Evolutionary conservation across 2,888 invertebrate genomes (phyloP), one percentile per base, ranked within the genome.

Genomic region (Ctenicera cuprea): DNA sequence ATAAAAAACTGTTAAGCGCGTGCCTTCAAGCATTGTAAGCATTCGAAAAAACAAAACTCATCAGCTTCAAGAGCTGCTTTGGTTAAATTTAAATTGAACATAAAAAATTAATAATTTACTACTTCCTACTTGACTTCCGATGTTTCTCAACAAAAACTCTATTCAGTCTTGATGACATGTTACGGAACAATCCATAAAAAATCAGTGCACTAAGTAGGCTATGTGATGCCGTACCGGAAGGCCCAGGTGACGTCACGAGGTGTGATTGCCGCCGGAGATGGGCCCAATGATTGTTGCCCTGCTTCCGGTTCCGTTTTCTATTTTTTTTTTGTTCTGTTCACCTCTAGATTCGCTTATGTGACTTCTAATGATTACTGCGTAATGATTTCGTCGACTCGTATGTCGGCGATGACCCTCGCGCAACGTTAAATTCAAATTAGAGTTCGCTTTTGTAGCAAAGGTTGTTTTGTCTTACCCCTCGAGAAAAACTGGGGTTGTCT

Each of bases 181-280:
- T 57, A 57, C 57, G 54, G 30, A 54, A 54, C 54, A 54, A 54
- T 54, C 54, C 4, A 54, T 18, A 71, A 71, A 71, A 71, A 71
- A 71, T 62, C 69, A 62, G 41, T 54, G 41, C 37, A 70, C 52
- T 73, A 73, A 73, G 73, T 71, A 67, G 71, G 67, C 38, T 63
- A 5, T 26, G 66, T 38, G 52, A 69, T 72, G 61, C 33, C 62
- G 22, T 80, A 82, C 83, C 84, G 85, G 84, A 85, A 84, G 80
- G 79, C 71, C 76, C 75, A 75, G 79, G 80, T 82, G 82, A 83
- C 82, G 83, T 82, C 83, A 83, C 77, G 82, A 85, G 83, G 85
- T 83, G 85, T 82, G 83, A 85, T 84, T 84, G 82, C 80, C 80
- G 81, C 84, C 86, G 86, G 86, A 86, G 86, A 86, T 86, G 84